A percentile compares a stretch with the other conserved stretches of the same genome.
Evolutionary conservation across 2,113 vertebrate genomes (phyloP).

Genomic region (Silurus asotus): DNA sequence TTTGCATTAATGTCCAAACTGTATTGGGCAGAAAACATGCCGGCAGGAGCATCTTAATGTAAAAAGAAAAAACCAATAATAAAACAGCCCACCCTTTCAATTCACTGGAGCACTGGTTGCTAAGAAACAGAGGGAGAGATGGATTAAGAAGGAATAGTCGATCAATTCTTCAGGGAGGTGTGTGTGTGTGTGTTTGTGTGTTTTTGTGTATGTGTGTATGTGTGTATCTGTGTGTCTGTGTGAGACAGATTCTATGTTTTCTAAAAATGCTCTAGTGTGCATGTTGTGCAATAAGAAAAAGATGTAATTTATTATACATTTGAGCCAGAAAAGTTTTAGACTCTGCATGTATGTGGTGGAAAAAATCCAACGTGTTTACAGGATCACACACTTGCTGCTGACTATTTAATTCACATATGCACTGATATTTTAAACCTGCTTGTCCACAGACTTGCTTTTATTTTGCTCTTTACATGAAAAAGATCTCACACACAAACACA

Average conservation of each 20-base stretch:
- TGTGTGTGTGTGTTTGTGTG: conserved; percentile 41
- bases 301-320: neutral
- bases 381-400: neutral
- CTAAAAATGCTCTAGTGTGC: conserved; percentile 31
- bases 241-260: conserved; percentile 10
- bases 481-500: neutral
- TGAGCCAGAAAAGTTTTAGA: neutral
- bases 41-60: conserved; percentile 40
- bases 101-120: conserved; percentile 72
- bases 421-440: neutral
- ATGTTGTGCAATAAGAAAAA: conserved; percentile 17
- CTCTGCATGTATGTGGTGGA: neutral
- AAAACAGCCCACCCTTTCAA: conserved; percentile 69
- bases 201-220: conserved; percentile 27
- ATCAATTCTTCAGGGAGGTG: conserved; percentile 71
- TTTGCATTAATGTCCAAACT: conserved; percentile 33
- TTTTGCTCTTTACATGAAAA: neutral
- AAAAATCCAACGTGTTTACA: neutral
- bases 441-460: neutral
- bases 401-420: neutral
- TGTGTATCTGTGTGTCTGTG: conserved; percentile 39
- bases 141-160: conserved; percentile 75
- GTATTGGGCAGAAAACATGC: conserved; percentile 24
- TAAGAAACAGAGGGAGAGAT: conserved; percentile 79
- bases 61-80: conserved; percentile 47